Evolutionary conservation across 2,797 vertebrate genomes (phyloP), one percentile per base, ranked within the genome.

Genomic region (Etheostoma perlongum): DNA sequence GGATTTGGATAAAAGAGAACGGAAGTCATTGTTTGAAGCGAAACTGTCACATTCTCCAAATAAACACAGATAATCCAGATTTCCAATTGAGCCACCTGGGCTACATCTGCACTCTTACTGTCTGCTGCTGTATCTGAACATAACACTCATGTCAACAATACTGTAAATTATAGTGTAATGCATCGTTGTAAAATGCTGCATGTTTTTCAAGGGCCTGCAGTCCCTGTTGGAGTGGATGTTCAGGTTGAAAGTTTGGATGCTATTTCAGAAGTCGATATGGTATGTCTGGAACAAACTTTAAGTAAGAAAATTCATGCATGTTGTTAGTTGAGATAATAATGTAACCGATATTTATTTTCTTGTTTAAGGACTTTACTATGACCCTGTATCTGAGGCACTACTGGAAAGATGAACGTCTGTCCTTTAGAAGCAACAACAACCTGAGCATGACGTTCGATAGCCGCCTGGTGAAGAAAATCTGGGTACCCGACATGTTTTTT

Each of bases 261-360:
- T 60, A 99, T 99, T 91, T 99, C 97, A 60, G 97, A 99, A 79
- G 97, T 99, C 2, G 97, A 98, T 81, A 98, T 98, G 97, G 97
- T 98, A 92, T 84, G 85, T 82, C 11, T 44, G 58, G 7, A 27
- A 5, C 68, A 47, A n/a, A 23, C 14, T 27, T 4, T 16, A 1
- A n/a, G 6, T 10, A 6, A 16, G n/a, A 49, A 6, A 7, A 55
- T 14, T 23, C 4, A 42, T 51, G 5, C 2, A 6, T 53, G 48
- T 23, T 18, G 10, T 44, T 14, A 19, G 16, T 13, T 52, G 18
- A n/a, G 19, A 5, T 14, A 27, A 10, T 25, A 4, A 12, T 59
- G 4, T 60, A 49, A 74, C 46, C 12, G n/a, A 42, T 2, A 14
- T 51, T 11, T 27, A 3, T 57, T 55, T 46, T 62, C 21, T 69